These are phyloP conservation scores for Leucoma salicis DNA, from an alignment of 2,888 invertebrate species.

Conservation along the genomic window DNA sequence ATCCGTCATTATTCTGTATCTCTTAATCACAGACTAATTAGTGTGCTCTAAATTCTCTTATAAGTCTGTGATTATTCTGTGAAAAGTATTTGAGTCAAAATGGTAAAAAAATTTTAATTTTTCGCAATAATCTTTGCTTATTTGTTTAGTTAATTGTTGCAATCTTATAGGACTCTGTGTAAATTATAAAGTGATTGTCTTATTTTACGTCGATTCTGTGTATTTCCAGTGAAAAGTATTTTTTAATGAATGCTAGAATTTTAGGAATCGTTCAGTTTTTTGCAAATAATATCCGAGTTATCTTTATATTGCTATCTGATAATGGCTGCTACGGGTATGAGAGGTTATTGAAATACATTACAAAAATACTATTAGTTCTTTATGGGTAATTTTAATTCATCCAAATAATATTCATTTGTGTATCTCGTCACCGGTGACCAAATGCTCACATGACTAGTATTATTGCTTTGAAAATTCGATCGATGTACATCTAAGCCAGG, in stretches of 20 bases:
- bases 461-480: constrained; percentile 30
- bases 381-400: too few relatives aligned
- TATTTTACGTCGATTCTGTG: constrained; percentile 47
- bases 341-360: too few relatives aligned
- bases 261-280: constrained; percentile 19
- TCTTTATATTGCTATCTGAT: too few relatives aligned
- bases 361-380: too few relatives aligned
- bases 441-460: constrained; percentile 50
- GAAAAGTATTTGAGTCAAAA: constrained; percentile 48
- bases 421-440: constrained; percentile 33
- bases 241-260: constrained; percentile 24
- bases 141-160: constrained; percentile 6
- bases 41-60: too few relatives aligned
- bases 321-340: too few relatives aligned
- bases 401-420: constrained; percentile 31
- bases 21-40: too few relatives aligned
- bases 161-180: constrained; percentile 6
- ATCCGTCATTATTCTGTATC: too few relatives aligned
- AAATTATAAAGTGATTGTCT: constrained; percentile 23
- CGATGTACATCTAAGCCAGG: too few relatives aligned
- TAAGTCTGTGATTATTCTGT: too few relatives aligned
- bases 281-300: constrained; percentile 12
- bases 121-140: constrained; percentile 45
- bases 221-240: constrained; percentile 37
- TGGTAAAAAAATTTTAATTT: constrained; percentile 67